Conservation (phyloP, 2,888 invertebrate genomes). For the Cephus nigrinus region DNA sequence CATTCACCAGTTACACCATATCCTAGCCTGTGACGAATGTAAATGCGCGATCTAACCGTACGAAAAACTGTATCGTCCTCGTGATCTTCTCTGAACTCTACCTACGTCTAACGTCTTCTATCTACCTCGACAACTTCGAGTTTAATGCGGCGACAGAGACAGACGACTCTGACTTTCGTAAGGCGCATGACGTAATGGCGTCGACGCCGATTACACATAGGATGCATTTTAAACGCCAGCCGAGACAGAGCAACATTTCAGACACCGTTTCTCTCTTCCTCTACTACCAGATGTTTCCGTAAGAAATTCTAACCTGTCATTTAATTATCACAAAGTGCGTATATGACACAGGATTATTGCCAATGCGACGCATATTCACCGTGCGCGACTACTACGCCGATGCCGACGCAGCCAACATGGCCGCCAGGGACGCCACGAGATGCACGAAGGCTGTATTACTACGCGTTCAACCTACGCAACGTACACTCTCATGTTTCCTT, state of each 20-base stretch:
- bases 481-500: neutral
- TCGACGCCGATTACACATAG: conserved; percentile 17
- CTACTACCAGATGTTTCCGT: neutral
- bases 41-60: neutral
- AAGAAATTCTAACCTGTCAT: neutral
- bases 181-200: conserved; percentile 60
- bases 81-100: neutral
- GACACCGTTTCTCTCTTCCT: neutral
- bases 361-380: neutral
- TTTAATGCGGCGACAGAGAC: neutral
- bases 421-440: neutral
- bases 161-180: conserved; percentile 34
- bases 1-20: neutral
- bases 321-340: neutral
- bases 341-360: neutral
- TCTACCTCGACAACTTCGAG: neutral
- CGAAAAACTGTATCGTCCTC: neutral
- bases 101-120: neutral
- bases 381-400: conserved; percentile 5
- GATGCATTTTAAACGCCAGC: neutral
- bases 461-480: neutral
- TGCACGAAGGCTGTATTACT: neutral
- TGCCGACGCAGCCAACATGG: conserved; percentile 1
- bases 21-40: neutral
- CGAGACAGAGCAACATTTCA: neutral